phyloP scores from a whole-genome alignment of 2,113 vertebrate genomes.

The Psophia crepitans region DNA sequence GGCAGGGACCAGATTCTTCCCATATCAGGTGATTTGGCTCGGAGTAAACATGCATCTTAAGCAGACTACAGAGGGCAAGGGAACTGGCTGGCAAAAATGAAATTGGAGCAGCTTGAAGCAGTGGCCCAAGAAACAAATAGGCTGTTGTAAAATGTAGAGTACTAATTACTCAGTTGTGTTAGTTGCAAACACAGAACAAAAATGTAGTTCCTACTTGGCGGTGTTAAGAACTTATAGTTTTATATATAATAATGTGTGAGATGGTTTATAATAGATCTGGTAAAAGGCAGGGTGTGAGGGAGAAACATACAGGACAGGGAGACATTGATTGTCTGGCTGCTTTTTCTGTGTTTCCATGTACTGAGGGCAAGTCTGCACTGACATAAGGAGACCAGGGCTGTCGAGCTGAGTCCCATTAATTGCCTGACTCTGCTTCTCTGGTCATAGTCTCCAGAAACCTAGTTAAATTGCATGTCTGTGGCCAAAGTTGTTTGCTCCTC shows the following conservation, averaged over 20 bases:
- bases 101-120: background rate
- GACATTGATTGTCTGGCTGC: background rate
- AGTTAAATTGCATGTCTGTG: background rate
- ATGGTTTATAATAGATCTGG: background rate
- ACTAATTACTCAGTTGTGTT: background rate
- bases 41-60: background rate
- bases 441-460: background rate
- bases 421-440: background rate
- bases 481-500: background rate
- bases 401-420: background rate
- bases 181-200: background rate
- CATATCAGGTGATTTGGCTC: background rate
- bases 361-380: rapidly evolving
- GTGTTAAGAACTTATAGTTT: background rate
- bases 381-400: background rate
- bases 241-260: background rate
- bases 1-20: background rate
- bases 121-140: background rate
- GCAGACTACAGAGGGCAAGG: background rate
- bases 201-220: background rate
- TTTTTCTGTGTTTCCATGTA: background rate
- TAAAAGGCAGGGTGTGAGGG: background rate
- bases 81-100: background rate
- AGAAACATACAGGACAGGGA: background rate
- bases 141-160: background rate